These are phyloP conservation scores for Micrastur ruficollis DNA, from an alignment of 2,797 vertebrate species.

Conservation along the genomic window DNA sequence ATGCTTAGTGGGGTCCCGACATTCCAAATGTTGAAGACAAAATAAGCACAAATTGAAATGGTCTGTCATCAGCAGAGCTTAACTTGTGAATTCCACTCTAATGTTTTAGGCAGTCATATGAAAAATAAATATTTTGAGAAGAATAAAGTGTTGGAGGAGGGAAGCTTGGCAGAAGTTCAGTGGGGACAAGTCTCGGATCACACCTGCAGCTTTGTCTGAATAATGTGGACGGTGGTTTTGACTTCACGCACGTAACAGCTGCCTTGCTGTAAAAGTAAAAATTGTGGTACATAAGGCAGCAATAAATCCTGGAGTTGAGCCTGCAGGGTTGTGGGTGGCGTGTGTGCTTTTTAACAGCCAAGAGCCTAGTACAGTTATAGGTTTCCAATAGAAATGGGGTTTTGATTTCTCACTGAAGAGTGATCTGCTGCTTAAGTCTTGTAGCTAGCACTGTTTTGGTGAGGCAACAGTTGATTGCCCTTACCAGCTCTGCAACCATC, in stretches of 20 bases:
- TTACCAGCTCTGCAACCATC: not conserved
- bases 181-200: not conserved
- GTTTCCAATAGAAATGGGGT: not conserved
- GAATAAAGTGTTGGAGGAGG: not conserved
- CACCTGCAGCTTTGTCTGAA: constrained; percentile 6
- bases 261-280: not conserved
- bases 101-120: not conserved
- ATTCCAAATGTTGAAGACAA: not conserved
- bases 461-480: not conserved
- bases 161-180: not conserved
- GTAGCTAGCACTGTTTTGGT: not conserved
- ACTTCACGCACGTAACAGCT: not conserved
- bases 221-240: not conserved
- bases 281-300: not conserved
- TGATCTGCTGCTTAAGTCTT: not conserved
- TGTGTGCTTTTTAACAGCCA: not conserved
- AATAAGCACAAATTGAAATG: not conserved
- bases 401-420: not conserved
- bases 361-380: not conserved
- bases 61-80: not conserved
- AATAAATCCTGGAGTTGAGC: not conserved
- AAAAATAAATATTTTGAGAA: not conserved
- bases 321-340: not conserved
- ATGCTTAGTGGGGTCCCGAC: not conserved
- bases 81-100: not conserved